phyloP scores from a whole-genome alignment of 2,888 invertebrate species.

The Erebia aethiops region DNA sequence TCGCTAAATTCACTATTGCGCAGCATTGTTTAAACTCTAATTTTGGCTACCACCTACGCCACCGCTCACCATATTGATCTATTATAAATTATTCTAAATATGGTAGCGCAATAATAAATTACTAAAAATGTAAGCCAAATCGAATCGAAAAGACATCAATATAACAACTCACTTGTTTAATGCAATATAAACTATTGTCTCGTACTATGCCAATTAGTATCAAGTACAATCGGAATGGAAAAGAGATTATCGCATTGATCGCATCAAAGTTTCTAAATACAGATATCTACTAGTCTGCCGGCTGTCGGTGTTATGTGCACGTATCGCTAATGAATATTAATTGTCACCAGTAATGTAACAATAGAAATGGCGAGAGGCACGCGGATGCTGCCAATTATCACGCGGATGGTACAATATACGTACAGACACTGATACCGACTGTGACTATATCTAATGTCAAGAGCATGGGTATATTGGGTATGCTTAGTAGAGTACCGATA shows the following conservation, averaged over 20 bases:
- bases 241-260: background rate
- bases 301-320: background rate
- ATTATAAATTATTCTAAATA: constrained; percentile 6
- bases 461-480: background rate
- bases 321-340: constrained; percentile 31
- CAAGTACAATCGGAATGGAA: background rate
- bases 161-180: background rate
- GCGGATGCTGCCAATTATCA: constrained; percentile 27
- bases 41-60: background rate
- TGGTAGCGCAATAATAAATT: constrained; percentile 1
- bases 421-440: background rate
- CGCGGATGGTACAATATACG: background rate
- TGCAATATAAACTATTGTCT: background rate
- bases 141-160: constrained; percentile 6
- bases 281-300: constrained; percentile 5
- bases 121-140: constrained; percentile 5
- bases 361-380: constrained; percentile 29
- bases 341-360: constrained; percentile 29
- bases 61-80: background rate
- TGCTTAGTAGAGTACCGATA: too few relatives aligned
- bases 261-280: background rate
- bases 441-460: background rate
- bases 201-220: background rate
- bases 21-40: background rate
- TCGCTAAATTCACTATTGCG: background rate